Conservation (phyloP, 2,797 vertebrate species). For the Characodon lateralis region DNA sequence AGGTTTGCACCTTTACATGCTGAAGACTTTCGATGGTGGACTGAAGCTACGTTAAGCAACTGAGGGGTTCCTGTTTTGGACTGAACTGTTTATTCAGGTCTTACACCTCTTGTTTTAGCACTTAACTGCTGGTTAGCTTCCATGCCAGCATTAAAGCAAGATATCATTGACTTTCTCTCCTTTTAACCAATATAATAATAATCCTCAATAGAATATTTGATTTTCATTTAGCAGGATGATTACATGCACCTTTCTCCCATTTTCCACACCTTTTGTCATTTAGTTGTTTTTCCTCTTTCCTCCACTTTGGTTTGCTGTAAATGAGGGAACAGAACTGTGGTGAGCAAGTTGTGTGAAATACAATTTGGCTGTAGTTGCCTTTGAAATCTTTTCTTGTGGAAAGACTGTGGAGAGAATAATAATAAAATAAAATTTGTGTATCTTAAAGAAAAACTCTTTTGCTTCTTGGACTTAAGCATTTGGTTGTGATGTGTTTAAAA, state of each 20-base stretch:
- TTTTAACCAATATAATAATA: conserved; percentile 31
- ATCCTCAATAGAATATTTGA: conserved; percentile 36
- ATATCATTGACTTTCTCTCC: conserved; percentile 39
- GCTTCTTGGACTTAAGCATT: conserved; percentile 73
- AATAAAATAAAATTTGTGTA: conserved; percentile 70
- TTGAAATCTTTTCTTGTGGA: conserved; percentile 60
- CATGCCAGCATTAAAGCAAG: conserved; percentile 34
- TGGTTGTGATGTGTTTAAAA: conserved; percentile 75
- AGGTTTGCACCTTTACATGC: conserved; percentile 32
- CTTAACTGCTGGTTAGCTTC: conserved; percentile 51
- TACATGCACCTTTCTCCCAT: conserved; percentile 36
- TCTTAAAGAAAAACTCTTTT: conserved; percentile 74
- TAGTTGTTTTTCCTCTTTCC: conserved; percentile 33
- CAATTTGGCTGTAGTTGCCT: conserved; percentile 54
- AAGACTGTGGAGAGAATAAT: conserved; percentile 54
- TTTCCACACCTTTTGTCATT: conserved; percentile 58
- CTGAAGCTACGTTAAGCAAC: conserved; percentile 44
- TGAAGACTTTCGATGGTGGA: conserved; percentile 40
- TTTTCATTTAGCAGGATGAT: conserved; percentile 50
- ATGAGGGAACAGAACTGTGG: conserved; percentile 31
- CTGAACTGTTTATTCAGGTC: conserved; percentile 60
- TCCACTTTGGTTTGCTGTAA: conserved; percentile 30
- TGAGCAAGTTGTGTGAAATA: conserved; percentile 58
- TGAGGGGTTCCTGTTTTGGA: conserved; percentile 37
- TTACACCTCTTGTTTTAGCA: conserved; percentile 36